Base-by-base conservation (phyloP, 2,888 invertebrate genomes). In the Nasonia oneida region DNA sequence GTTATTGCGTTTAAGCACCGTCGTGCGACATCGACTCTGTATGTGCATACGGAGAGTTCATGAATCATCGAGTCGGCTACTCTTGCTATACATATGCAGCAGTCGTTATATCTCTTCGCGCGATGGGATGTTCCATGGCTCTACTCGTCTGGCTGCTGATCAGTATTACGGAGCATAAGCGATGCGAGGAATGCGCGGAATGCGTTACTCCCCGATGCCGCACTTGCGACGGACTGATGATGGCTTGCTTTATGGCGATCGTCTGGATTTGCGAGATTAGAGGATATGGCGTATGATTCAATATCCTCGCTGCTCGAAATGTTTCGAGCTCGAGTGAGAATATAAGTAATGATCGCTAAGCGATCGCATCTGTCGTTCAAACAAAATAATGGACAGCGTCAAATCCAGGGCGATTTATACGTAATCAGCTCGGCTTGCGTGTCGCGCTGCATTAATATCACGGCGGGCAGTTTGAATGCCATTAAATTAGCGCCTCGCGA, bases 61-160 rank as follows among this genome's bases (percentile, higher is more conserved):
- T 71, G 76, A 83, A 83, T 83, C 76, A 77, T 77, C 75, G 81
- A 53, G 6, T 76, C 76, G 29, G 12, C 53, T 50, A 57, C 47
- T 47, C 42, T 57, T 75, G 53, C 15, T 15, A 39, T 23, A 6
- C 29, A 18, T 53, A 61, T 61, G 33, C 53, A 15, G 29, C 23
- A 70, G 39, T 73, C 83, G 61, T 78, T 77, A 83, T 83, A 73
- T 83, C 83, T 73, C 73, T 83, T 83, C 64, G 47, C 73, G 50
- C n/a, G 77, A 83, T 83, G 50, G 10, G 57, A 71, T 77, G 61
- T 64, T 83, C 83, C 73, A 37, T 73, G 29, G 42, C 10, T 15
- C 4, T 15, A 4, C 15, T 2, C 57, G 23, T 0, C 57, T 61
- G 57, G 57, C 57, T 57, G n/a, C n/a, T 61, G n/a, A 61, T 61